Evolutionary conservation across 2,113 vertebrate species (phyloP).

Genomic region (Corythornis madagascariensis): DNA sequence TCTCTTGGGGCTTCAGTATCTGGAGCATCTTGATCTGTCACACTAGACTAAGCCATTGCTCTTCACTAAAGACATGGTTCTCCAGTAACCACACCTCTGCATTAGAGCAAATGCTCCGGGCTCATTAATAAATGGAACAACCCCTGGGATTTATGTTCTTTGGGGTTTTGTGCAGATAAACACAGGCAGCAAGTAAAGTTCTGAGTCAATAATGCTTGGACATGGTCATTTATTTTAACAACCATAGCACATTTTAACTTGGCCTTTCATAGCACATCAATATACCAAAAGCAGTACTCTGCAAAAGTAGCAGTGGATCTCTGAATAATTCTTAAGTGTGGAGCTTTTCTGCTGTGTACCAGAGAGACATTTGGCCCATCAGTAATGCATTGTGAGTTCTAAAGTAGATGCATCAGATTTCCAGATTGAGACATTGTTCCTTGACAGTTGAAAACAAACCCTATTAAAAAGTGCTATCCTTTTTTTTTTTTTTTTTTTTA

Average conservation of each 20-base stretch:
- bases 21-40: neutral
- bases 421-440: neutral
- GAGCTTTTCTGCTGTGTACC: neutral
- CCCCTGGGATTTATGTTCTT: neutral
- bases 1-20: neutral
- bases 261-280: neutral
- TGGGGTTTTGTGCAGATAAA: slow-evolving; percentile 10
- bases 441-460: neutral
- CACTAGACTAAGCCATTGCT: neutral
- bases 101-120: neutral
- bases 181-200: neutral
- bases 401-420: neutral
- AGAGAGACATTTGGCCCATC: neutral
- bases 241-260: neutral
- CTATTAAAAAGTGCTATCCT: neutral
- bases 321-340: neutral
- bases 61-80: neutral
- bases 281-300: neutral
- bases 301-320: neutral
- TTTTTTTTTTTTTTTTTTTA: neutral
- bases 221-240: neutral
- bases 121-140: neutral
- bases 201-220: neutral
- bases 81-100: neutral
- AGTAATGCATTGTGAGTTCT: neutral